Percentiles rank a stretch among this genome's conserved stretches.
These are phyloP conservation scores for Dufourea novaeangliae DNA, from an alignment of 1,140 invertebrate species.

Conservation along the genomic window DNA sequence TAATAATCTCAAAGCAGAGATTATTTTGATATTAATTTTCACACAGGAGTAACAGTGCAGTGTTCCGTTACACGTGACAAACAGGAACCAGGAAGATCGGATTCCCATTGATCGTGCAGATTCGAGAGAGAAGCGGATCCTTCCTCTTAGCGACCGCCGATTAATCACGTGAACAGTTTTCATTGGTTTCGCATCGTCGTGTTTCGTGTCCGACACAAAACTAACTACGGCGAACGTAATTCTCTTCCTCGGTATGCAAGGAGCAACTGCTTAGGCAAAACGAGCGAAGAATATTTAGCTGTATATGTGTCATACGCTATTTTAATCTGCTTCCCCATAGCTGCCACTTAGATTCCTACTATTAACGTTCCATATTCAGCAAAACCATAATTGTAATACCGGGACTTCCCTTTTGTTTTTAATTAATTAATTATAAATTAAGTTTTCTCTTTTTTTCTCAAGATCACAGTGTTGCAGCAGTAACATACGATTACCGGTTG, in stretches of 20 bases:
- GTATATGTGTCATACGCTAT: constrained; percentile 49
- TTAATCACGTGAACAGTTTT: constrained; percentile 32
- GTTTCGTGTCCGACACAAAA: constrained; percentile 4
- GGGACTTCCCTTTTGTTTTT: neutral
- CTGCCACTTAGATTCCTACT: neutral
- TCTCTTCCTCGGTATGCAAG: constrained; percentile 21
- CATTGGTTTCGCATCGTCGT: neutral
- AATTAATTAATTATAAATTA: neutral
- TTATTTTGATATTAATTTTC: neutral
- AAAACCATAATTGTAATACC: neutral
- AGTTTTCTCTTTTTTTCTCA: neutral
- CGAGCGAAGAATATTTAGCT: constrained; percentile 43
- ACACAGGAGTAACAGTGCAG: neutral
- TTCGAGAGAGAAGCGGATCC: constrained; percentile 30
- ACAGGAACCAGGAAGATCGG: constrained; percentile 36
- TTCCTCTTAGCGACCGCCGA: constrained; percentile 27
- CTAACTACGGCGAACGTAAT: neutral
- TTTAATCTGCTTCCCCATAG: constrained; percentile 41
- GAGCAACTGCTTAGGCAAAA: constrained; percentile 19
- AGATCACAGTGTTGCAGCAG: neutral
- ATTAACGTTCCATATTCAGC: neutral
- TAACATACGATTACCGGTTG: neutral
- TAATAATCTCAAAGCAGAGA: neutral
- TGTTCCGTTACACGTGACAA: constrained; percentile 18
- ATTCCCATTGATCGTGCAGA: constrained; percentile 26